phyloP scores from a whole-genome alignment of 2,797 vertebrate species.

The Poeciliopsis paucimaculata region DNA sequence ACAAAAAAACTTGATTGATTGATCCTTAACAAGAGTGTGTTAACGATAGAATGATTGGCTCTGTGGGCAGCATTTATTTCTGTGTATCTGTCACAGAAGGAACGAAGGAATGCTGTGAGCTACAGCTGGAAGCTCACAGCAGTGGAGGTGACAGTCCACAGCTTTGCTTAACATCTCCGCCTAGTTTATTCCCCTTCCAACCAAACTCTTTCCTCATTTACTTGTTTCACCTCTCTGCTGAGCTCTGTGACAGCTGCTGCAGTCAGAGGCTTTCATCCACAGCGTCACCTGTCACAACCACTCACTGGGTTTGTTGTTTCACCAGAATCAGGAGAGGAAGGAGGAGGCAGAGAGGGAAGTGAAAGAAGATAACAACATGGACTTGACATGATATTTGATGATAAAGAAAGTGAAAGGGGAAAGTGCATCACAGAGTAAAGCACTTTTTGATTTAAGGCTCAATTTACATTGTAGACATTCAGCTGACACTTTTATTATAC shows the following conservation, averaged over 20 bases:
- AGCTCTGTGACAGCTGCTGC: constrained; percentile 53
- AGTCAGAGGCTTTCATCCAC: constrained; percentile 62
- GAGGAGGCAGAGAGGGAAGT: constrained; percentile 5
- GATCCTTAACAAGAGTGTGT: too few relatives aligned
- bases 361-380: constrained; percentile 7
- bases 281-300: constrained; percentile 63
- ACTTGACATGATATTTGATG: constrained; percentile 47
- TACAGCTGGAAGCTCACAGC: background rate
- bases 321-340: constrained; percentile 3
- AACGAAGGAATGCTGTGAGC: background rate
- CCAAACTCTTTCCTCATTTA: background rate
- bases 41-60: background rate
- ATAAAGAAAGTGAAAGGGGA: constrained; percentile 45
- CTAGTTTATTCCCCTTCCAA: background rate
- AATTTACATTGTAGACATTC: constrained; percentile 55
- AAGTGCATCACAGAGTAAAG: constrained; percentile 32
- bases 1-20: too few relatives aligned
- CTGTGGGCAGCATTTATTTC: background rate
- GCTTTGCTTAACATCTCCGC: background rate
- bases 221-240: background rate
- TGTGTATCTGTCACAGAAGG: background rate
- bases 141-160: background rate
- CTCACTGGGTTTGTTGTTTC: constrained; percentile 57
- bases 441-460: constrained; percentile 43
- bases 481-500: constrained; percentile 30